Conservation (phyloP, 2,113 vertebrate species). For the Ploceus nigricollis region DNA sequence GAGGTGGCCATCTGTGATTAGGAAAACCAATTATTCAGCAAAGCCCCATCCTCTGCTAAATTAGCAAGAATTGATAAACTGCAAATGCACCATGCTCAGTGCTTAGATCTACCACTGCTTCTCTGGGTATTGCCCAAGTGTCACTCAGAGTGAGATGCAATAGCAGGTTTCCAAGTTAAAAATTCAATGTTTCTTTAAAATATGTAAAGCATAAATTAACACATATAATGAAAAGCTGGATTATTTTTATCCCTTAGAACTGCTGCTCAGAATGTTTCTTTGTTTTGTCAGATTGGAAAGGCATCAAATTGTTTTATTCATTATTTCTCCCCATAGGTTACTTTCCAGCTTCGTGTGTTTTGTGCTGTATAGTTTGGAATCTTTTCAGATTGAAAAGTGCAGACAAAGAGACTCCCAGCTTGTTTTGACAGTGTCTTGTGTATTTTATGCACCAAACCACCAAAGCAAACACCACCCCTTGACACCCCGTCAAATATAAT, state of each 20-base stretch:
- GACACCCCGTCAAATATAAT: neutral
- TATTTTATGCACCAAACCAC: neutral
- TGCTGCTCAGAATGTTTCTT: neutral
- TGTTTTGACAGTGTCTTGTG: neutral
- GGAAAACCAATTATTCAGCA: neutral
- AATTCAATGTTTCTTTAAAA: neutral
- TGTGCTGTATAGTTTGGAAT: neutral
- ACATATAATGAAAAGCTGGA: neutral
- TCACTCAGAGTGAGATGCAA: neutral
- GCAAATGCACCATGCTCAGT: neutral
- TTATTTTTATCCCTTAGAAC: neutral
- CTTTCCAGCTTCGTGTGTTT: neutral
- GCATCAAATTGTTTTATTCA: constrained; percentile 42
- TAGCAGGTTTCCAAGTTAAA: neutral
- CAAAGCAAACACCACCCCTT: neutral
- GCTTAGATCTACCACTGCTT: neutral
- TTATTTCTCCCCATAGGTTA: constrained; percentile 17
- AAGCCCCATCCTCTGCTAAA: neutral
- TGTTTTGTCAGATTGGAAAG: constrained; percentile 42
- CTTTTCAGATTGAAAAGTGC: neutral
- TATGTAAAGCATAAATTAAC: constrained; percentile 35
- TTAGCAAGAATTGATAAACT: neutral
- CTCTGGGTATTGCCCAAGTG: neutral
- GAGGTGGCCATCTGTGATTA: neutral
- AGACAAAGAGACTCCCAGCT: neutral